A percentile compares a stretch with the other conserved stretches of the same genome.
phyloP scores from a whole-genome alignment of 2,888 invertebrate genomes.

The Parnassius glacialis region DNA sequence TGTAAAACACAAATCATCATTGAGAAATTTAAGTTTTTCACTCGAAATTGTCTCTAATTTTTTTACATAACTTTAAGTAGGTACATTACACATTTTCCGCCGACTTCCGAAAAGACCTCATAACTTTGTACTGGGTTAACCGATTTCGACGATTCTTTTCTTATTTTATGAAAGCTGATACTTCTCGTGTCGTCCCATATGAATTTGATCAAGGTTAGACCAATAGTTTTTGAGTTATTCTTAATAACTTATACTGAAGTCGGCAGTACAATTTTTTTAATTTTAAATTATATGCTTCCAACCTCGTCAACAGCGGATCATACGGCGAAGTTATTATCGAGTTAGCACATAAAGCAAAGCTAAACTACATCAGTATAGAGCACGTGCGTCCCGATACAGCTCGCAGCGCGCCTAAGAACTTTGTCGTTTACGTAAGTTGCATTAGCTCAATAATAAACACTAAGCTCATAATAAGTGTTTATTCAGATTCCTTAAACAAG shows the following conservation, averaged over 20 bases:
- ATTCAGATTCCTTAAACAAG: background rate
- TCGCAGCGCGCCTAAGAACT: slow-evolving; percentile 64
- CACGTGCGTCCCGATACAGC: slow-evolving; percentile 68
- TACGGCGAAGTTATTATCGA: slow-evolving; percentile 61
- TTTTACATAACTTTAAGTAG: background rate
- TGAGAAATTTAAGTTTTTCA: too few species aligned
- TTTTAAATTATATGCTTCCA: too few species aligned
- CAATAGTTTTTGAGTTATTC: too few species aligned
- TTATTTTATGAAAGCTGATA: too few species aligned
- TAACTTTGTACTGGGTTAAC: too few species aligned
- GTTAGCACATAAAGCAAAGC: slow-evolving; percentile 41
- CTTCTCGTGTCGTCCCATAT: too few species aligned
- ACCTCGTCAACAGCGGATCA: slow-evolving; percentile 50
- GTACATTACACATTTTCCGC: slow-evolving; percentile 5
- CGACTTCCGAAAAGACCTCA: too few species aligned
- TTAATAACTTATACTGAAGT: too few species aligned
- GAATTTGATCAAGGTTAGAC: too few species aligned
- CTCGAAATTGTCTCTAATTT: background rate
- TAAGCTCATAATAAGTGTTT: background rate
- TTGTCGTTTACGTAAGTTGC: slow-evolving; percentile 58
- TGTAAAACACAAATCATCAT: too few species aligned
- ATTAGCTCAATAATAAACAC: slow-evolving; percentile 25
- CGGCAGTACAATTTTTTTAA: too few species aligned
- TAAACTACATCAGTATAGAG: slow-evolving; percentile 56
- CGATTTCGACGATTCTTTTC: too few species aligned